Evolutionary conservation across 64 coral and sea anemone species (phyloP), one percentile per base, ranked within the genome.

Genomic region (Stichodactyla mertensii): DNA sequence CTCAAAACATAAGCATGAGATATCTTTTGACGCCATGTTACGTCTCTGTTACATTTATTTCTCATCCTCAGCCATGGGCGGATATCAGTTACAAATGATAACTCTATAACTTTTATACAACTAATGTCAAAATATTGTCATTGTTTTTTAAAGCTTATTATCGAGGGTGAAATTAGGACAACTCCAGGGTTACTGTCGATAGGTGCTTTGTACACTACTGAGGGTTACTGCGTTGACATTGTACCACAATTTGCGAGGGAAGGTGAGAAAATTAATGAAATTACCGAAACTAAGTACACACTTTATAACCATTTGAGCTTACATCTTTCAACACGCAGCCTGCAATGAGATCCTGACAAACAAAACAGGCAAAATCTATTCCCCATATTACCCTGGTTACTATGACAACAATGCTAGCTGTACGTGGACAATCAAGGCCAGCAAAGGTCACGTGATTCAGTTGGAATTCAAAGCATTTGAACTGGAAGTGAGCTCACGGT

Each of bases 321-420:
- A 45, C 36, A 45, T 51, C 8, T 79, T 51, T 22, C 18, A n/a
- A 12, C 14, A 61, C n/a, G 51, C 31, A 92, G 91, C 87, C 19
- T 92, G 91, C 69, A 78, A 57, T 31, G 62, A 88, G 61, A 70
- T 51, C 10, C n/a, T 92, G 22, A 84, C 23, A 10, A 77, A 28
- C 31, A 58, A 36, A 20, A 51, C 56, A 13, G 91, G 91, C 54
- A 83, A 58, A 9, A 92, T 92, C 14, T 31, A 71, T 16, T 92
- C 91, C 10, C 91, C 91, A 0, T 84, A 61, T 61, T 71, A 92
- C 79, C 91, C 91, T 6, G 86, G 85, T 59, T 92, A 88, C 55
- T 85, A 92, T 55, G 52, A 19, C 55, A 92, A 92, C 56, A 80
- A 88, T n/a, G 22, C 56, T 19, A 57, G 55, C 62, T 92, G 91